A percentile compares a stretch with the other conserved stretches of the same genome.
Conservation (phyloP, 92 coral and sea anemone species). For the Zoanthus sociatus region DNA sequence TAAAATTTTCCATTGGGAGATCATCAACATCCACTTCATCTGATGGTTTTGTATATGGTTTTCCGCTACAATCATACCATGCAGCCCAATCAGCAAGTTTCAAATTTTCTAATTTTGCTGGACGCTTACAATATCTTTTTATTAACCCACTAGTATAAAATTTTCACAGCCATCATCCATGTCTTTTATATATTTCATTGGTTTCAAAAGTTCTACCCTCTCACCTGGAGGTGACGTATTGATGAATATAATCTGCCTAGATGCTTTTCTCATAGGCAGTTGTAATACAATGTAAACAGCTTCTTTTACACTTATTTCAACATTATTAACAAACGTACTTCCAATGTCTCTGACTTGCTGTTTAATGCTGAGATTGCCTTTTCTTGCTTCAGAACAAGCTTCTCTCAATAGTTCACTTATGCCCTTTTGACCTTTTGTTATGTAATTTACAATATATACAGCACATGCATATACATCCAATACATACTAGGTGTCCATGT, state of each 20-base stretch:
- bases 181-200: background rate
- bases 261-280: slow-evolving; percentile 5
- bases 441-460: background rate
- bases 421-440: slow-evolving; percentile 48
- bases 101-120: background rate
- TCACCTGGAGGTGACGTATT: slow-evolving; percentile 12
- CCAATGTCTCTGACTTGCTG: slow-evolving; percentile 9
- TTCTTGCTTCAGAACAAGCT: slow-evolving; percentile 52
- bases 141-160: slow-evolving; percentile 1
- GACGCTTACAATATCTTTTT: slow-evolving; percentile 5
- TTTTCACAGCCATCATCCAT: slow-evolving; percentile 18
- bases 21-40: slow-evolving; percentile 1
- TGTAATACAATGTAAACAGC: slow-evolving; percentile 13
- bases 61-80: slow-evolving; percentile 11
- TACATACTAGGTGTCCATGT: slow-evolving; percentile 4
- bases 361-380: slow-evolving; percentile 21
- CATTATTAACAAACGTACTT: background rate
- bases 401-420: slow-evolving; percentile 45
- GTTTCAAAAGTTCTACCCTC: slow-evolving; percentile 2
- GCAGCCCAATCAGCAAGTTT: slow-evolving; percentile 17
- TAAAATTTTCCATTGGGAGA: slow-evolving; percentile 6
- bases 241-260: slow-evolving; percentile 5
- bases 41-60: slow-evolving; percentile 6
- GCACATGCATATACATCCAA: slow-evolving; percentile 8
- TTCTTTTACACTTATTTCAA: background rate